Evolutionary conservation across 2,888 invertebrate species (phyloP).

Genomic region (Agriopis leucophaearia): DNA sequence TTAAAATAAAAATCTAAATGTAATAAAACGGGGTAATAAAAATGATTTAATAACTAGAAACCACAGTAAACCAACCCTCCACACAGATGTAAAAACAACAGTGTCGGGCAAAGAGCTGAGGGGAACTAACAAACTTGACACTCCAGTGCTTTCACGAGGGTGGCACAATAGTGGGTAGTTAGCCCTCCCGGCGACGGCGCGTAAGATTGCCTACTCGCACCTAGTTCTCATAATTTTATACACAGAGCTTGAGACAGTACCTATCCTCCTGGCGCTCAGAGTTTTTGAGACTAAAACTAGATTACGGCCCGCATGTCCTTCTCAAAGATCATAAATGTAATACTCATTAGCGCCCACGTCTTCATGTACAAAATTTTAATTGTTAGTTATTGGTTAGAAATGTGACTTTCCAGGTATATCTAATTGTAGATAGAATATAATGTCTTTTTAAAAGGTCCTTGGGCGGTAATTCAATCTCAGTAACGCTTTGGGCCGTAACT

Average conservation of each 20-base stretch:
- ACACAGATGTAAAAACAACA: constrained; percentile 39
- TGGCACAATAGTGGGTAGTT: constrained; percentile 55
- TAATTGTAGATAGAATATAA: no score
- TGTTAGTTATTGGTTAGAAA: no score
- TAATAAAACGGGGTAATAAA: constrained; percentile 18
- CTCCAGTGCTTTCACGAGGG: constrained; percentile 48
- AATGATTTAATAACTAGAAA: constrained; percentile 25
- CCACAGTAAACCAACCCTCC: constrained; percentile 36
- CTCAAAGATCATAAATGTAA: no score
- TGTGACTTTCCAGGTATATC: no score
- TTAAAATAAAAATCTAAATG: not conserved
- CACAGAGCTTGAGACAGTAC: not conserved
- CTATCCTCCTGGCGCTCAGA: no score
- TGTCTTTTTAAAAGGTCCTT: no score
- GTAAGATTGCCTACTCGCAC: constrained; percentile 55
- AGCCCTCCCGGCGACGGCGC: constrained; percentile 53
- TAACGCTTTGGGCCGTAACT: no score
- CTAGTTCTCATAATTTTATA: constrained; percentile 3
- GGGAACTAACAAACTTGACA: constrained; percentile 65
- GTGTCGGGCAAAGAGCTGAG: constrained; percentile 50
- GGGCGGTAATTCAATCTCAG: no score
- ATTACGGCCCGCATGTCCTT: no score
- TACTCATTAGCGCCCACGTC: no score
- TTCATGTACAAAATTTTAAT: no score
- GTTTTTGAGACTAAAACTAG: no score